Evolutionary conservation across 2,888 invertebrate genomes (phyloP).

Genomic region (Cataglyphis rosenhaueri): DNA sequence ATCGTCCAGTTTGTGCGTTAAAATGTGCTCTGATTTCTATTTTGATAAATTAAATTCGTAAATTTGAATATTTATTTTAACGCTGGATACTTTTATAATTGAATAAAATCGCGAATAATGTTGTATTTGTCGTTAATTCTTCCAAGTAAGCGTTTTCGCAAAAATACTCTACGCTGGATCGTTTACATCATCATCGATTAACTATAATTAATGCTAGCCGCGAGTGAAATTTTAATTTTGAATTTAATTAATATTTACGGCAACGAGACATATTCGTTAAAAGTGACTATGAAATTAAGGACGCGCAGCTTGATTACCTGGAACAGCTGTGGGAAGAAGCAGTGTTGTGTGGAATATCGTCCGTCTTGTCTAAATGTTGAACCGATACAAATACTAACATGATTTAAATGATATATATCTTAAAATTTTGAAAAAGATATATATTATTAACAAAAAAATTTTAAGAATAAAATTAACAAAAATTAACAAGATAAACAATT

Average conservation of each 20-base stretch:
- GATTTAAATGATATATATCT: conserved; percentile 13
- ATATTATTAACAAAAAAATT: background rate
- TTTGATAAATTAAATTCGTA: conserved; percentile 7
- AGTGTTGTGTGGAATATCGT: conserved; percentile 23
- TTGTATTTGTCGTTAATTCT: conserved; percentile 40
- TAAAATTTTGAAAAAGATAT: background rate
- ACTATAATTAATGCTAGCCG: conserved; percentile 17
- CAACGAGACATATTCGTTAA: conserved; percentile 29
- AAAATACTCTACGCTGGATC: conserved; percentile 42
- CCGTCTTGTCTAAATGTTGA: conserved; percentile 23
- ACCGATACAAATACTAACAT: conserved; percentile 1
- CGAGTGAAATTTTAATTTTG: background rate
- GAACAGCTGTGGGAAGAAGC: conserved; percentile 27
- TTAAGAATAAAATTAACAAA: background rate
- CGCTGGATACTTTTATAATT: background rate
- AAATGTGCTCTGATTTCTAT: conserved; percentile 19
- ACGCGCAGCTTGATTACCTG: conserved; percentile 20
- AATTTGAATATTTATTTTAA: background rate
- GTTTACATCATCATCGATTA: background rate
- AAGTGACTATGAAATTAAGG: conserved; percentile 17
- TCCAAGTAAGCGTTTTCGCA: conserved; percentile 24
- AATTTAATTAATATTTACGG: conserved; percentile 18
- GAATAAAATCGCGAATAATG: conserved; percentile 41
- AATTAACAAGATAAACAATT: background rate
- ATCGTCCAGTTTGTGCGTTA: conserved; percentile 12